Conservation (phyloP, 1,140 invertebrate genomes). For the Episyrphus balteatus region DNA sequence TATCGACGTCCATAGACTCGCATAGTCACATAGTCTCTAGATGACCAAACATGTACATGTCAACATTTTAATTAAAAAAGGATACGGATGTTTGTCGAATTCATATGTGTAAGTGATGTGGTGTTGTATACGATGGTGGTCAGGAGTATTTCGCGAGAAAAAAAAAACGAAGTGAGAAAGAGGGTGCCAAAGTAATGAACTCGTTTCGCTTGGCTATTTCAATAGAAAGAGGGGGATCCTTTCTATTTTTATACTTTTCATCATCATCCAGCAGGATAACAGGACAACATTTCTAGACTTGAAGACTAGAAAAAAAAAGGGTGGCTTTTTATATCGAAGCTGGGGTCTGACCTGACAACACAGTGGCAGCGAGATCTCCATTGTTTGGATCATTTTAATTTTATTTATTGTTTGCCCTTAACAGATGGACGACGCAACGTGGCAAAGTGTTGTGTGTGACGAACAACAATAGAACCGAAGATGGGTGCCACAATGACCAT, state of each 20-base stretch:
- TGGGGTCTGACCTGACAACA: no score
- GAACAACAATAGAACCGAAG: neutral
- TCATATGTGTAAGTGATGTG: neutral
- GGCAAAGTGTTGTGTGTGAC: neutral
- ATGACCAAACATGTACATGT: conserved; percentile 24
- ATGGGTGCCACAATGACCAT: conserved; percentile 7
- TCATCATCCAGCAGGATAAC: no score
- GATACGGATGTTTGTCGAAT: conserved; percentile 16
- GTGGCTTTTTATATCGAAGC: no score
- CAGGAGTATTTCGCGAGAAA: no score
- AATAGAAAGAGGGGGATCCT: no score
- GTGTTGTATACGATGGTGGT: no score
- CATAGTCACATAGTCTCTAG: neutral
- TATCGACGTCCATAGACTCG: no score
- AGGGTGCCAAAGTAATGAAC: conserved; percentile 38
- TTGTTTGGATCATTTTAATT: conserved; percentile 38
- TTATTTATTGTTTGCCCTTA: conserved; percentile 37
- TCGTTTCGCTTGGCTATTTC: conserved; percentile 33
- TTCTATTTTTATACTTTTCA: no score
- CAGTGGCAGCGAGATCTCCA: conserved; percentile 2
- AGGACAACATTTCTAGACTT: no score
- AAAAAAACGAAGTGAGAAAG: conserved; percentile 3
- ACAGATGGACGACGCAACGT: neutral
- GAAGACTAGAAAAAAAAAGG: no score
- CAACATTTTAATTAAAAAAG: conserved; percentile 39